Evolutionary conservation across 2,888 invertebrate species (phyloP).

Genomic region (Agriotes lineatus): DNA sequence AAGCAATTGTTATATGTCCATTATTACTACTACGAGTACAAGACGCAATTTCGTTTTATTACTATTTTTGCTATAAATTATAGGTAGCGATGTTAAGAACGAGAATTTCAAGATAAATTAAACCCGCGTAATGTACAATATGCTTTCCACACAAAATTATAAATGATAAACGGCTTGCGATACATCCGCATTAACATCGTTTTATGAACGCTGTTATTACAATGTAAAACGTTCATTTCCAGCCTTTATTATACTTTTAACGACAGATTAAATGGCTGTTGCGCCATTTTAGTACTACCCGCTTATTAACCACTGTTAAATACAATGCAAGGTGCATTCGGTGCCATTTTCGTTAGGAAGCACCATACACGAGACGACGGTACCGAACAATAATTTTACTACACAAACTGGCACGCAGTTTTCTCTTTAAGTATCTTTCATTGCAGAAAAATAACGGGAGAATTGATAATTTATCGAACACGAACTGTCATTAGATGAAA

Average conservation of each 20-base stretch:
- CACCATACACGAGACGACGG: too few relatives aligned
- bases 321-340: too few relatives aligned
- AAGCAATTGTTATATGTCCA: too few relatives aligned
- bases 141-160: too few relatives aligned
- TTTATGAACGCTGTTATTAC: neutral
- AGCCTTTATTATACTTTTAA: neutral
- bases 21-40: too few relatives aligned
- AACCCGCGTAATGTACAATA: too few relatives aligned
- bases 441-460: neutral
- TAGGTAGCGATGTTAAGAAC: too few relatives aligned
- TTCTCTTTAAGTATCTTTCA: neutral
- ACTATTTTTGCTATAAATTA: too few relatives aligned
- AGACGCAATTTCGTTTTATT: too few relatives aligned
- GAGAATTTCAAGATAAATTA: too few relatives aligned
- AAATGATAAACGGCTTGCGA: neutral
- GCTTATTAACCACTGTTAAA: neutral
- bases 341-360: too few relatives aligned
- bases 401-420: neutral
- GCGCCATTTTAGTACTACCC: neutral
- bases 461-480: conserved; percentile 10
- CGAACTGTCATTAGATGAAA: conserved; percentile 16
- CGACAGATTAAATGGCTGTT: neutral
- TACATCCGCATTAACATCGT: neutral
- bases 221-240: neutral
- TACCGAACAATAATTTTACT: neutral